A percentile compares a stretch with the other conserved stretches of the same genome.
Evolutionary conservation across 2,797 vertebrate genomes (phyloP).

Genomic region (Mormyrops boulengeri): DNA sequence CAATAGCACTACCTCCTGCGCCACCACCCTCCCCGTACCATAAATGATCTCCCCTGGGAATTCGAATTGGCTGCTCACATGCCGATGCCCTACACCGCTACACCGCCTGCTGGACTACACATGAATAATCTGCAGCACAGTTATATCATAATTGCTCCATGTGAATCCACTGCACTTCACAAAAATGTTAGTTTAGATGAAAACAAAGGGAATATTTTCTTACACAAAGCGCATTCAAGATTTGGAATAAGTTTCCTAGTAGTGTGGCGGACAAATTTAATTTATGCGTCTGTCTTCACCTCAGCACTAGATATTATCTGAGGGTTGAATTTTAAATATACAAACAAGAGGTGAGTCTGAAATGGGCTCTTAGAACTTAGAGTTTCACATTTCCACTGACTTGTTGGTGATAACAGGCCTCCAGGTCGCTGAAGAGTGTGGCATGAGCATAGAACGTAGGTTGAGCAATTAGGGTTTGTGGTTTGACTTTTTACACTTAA

Average conservation of each 20-base stretch:
- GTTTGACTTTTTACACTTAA: neutral
- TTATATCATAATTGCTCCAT: neutral
- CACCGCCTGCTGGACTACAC: neutral
- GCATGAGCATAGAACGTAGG: neutral
- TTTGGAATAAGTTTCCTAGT: neutral
- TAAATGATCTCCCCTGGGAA: neutral
- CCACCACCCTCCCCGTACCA: no score
- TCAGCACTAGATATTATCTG: neutral
- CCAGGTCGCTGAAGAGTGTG: neutral
- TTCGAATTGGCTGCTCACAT: neutral
- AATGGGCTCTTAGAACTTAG: neutral
- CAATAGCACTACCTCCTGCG: no score
- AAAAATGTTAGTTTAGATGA: neutral
- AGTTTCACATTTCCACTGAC: neutral
- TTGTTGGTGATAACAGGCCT: neutral
- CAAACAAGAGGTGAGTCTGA: neutral
- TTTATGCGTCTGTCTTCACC: no score
- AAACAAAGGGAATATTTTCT: neutral
- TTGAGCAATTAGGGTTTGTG: neutral
- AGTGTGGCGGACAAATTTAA: neutral
- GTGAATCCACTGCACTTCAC: neutral
- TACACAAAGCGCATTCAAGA: neutral
- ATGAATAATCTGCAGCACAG: neutral
- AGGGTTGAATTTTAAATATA: neutral
- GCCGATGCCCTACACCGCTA: neutral